Conservation (phyloP, 1,140 invertebrate genomes). For the Nymphalis io region DNA sequence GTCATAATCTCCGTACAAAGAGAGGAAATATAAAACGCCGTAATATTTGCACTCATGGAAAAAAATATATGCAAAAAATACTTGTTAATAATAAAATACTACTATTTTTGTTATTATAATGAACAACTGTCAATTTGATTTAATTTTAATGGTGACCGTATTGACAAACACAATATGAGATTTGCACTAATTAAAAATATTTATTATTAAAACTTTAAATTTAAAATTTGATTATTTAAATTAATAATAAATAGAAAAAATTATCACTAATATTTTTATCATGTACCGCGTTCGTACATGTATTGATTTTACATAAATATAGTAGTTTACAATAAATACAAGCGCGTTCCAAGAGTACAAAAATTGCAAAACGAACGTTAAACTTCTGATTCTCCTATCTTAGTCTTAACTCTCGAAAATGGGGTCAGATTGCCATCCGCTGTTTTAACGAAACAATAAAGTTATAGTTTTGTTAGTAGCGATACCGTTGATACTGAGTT, state of each 20-base stretch:
- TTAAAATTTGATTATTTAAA: no score
- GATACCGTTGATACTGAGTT: constrained; percentile 54
- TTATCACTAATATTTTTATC: no score
- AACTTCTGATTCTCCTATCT: constrained; percentile 37
- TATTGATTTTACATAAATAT: neutral
- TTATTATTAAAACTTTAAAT: no score
- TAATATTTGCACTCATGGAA: constrained; percentile 61
- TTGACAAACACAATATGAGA: no score
- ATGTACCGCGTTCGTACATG: no score
- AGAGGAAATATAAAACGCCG: constrained; percentile 65
- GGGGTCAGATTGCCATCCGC: constrained; percentile 45
- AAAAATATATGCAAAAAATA: constrained; percentile 46
- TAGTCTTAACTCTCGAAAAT: constrained; percentile 44
- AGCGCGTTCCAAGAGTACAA: neutral
- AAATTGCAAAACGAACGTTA: constrained; percentile 30
- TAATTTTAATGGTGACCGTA: no score
- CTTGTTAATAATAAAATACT: neutral
- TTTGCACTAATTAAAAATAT: no score
- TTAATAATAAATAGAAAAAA: no score
- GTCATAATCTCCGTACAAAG: constrained; percentile 75
- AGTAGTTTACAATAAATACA: neutral
- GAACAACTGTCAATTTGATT: no score
- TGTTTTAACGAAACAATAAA: constrained; percentile 53
- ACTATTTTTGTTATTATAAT: neutral
- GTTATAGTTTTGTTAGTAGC: constrained; percentile 40